Conservation (phyloP, 2,113 vertebrate species). For the Phaetusa simplex region DNA sequence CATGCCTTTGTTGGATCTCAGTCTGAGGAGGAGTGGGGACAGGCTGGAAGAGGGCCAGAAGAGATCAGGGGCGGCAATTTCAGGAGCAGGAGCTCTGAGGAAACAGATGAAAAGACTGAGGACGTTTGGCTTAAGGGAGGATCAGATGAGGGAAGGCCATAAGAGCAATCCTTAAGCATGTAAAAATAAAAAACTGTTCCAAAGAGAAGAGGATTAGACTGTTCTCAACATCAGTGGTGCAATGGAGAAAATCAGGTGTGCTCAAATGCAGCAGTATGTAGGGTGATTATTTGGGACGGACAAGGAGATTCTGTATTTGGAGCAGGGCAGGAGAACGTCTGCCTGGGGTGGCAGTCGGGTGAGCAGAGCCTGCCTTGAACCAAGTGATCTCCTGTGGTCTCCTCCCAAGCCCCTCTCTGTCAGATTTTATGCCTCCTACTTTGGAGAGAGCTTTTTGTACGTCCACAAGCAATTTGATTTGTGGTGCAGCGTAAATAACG, state of each 20-base stretch:
- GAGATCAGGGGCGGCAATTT: neutral
- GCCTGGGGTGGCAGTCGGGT: neutral
- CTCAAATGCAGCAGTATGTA: neutral
- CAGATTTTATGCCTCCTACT: neutral
- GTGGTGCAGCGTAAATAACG: neutral
- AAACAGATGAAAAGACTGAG: neutral
- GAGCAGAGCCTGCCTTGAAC: neutral
- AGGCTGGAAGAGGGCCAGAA: neutral
- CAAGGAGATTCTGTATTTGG: neutral
- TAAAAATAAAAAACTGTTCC: neutral
- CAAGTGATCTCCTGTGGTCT: neutral
- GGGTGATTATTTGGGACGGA: neutral
- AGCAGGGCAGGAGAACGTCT: neutral
- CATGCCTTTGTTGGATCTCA: neutral
- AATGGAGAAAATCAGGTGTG: neutral
- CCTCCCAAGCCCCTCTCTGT: neutral
- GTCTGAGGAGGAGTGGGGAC: neutral
- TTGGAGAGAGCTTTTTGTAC: neutral
- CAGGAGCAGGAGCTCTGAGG: neutral
- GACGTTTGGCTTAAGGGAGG: neutral
- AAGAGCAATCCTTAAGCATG: neutral
- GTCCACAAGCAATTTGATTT: neutral
- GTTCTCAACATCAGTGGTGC: neutral
- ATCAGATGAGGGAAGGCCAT: neutral
- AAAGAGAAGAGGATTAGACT: neutral